These are phyloP conservation scores for Forbesichthys papilliferus DNA, from an alignment of 2,113 vertebrate genomes.

Conservation along the genomic window DNA sequence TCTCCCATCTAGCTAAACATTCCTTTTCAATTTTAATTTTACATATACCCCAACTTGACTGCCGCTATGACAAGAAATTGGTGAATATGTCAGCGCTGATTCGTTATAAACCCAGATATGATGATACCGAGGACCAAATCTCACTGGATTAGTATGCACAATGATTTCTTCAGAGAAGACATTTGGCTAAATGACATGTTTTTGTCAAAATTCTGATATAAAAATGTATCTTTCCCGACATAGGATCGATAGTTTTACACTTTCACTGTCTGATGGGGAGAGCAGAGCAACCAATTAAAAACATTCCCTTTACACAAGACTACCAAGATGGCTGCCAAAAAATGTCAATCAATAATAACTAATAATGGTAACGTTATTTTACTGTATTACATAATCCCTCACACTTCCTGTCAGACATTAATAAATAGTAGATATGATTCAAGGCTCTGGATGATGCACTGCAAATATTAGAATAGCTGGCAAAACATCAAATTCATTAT, in stretches of 20 bases:
- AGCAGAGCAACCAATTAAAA: conserved; percentile 25
- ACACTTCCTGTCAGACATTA: conserved; percentile 53
- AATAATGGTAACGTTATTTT: conserved; percentile 2
- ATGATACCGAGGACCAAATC: too few species aligned
- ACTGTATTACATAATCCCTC: conserved; percentile 46
- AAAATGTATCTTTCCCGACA: too few species aligned
- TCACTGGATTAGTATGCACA: too few species aligned
- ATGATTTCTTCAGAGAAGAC: too few species aligned
- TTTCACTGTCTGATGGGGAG: conserved; percentile 8
- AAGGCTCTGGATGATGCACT: conserved; percentile 13
- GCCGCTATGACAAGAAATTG: background rate
- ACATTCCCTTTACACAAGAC: conserved; percentile 59
- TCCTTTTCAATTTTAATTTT: too few species aligned
- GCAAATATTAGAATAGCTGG: conserved; percentile 1
- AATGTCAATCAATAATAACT: conserved; percentile 10
- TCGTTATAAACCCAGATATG: too few species aligned
- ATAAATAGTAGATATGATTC: conserved; percentile 48
- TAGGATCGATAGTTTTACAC: background rate
- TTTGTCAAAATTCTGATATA: background rate
- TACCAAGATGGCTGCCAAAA: conserved; percentile 14
- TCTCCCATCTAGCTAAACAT: too few species aligned
- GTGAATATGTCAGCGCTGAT: too few species aligned
- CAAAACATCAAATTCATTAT: conserved; percentile 16
- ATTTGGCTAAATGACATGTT: background rate
- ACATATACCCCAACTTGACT: background rate